phyloP scores from a whole-genome alignment of 2,113 vertebrate species.

The Trinectes maculatus region DNA sequence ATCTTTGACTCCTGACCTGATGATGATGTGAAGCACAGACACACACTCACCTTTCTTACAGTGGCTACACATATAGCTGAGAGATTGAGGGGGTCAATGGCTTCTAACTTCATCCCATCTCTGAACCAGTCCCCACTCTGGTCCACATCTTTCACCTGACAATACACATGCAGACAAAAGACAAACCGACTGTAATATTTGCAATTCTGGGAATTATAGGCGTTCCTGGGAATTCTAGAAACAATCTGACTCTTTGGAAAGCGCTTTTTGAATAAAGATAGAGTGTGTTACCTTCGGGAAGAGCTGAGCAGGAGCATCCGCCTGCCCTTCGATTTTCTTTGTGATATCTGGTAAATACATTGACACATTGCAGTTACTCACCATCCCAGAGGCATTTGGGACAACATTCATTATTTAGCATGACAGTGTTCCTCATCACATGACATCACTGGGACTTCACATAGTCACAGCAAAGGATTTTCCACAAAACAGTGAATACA shows the following conservation, averaged over 20 bases:
- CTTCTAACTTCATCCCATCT: slow-evolving; percentile 98
- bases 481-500: too few relatives aligned
- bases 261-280: not conserved
- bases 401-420: too few relatives aligned
- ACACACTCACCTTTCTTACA: slow-evolving; percentile 91
- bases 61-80: slow-evolving; percentile 99
- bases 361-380: not conserved
- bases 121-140: slow-evolving; percentile 95
- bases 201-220: too few relatives aligned
- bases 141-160: slow-evolving; percentile 94
- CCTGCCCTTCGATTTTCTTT: slow-evolving; percentile 94
- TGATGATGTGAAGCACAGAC: not conserved
- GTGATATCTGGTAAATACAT: slow-evolving; percentile 85
- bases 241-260: too few relatives aligned
- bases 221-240: too few relatives aligned
- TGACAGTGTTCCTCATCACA: too few relatives aligned
- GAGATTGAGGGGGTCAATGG: slow-evolving; percentile 98
- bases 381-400: not conserved
- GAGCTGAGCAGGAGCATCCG: slow-evolving; percentile 90
- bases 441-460: too few relatives aligned
- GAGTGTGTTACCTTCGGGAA: slow-evolving; percentile 91
- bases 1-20: not conserved
- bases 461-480: too few relatives aligned
- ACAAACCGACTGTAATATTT: not conserved
- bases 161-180: not conserved